These are phyloP conservation scores for Patiria pectinifera DNA, from an alignment of 53 echinoderm and acorn worm genomes.

Conservation along the genomic window DNA sequence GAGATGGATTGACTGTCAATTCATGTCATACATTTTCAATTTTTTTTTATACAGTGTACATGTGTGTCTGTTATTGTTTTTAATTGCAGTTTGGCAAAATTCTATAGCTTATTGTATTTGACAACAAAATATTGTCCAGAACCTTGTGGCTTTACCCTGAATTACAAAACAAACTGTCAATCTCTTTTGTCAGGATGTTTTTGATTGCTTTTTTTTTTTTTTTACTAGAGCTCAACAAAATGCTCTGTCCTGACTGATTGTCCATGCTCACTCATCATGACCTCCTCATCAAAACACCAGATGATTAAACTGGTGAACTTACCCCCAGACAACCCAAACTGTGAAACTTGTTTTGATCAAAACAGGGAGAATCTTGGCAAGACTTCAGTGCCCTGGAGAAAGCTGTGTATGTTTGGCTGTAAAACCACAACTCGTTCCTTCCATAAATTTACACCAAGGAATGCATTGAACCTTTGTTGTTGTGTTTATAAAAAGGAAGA, in stretches of 20 bases:
- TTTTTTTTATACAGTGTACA: too few species aligned
- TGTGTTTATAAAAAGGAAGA: neutral
- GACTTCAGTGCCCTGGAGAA: conserved; percentile 1
- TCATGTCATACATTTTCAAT: too few species aligned
- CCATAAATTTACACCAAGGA: neutral
- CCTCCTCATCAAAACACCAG: conserved; percentile 47
- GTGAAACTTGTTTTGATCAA: conserved; percentile 41
- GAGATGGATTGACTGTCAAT: too few species aligned
- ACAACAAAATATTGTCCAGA: too few species aligned
- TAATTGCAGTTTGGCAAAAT: too few species aligned
- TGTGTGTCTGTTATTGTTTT: too few species aligned
- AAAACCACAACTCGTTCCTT: neutral
- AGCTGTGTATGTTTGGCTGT: neutral
- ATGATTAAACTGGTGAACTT: conserved; percentile 21
- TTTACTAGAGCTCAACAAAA: conserved; percentile 10
- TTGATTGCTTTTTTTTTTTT: neutral
- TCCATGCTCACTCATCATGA: conserved; percentile 27
- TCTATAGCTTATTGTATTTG: too few species aligned
- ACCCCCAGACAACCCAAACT: conserved; percentile 4
- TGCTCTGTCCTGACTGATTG: conserved; percentile 1
- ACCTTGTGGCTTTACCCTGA: too few species aligned
- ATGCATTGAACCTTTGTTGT: neutral
- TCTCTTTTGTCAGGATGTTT: neutral
- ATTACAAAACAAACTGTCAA: neutral
- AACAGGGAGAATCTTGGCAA: conserved; percentile 39